phyloP scores from a whole-genome alignment of 2,797 vertebrate genomes.

The Poecilia gillii region DNA sequence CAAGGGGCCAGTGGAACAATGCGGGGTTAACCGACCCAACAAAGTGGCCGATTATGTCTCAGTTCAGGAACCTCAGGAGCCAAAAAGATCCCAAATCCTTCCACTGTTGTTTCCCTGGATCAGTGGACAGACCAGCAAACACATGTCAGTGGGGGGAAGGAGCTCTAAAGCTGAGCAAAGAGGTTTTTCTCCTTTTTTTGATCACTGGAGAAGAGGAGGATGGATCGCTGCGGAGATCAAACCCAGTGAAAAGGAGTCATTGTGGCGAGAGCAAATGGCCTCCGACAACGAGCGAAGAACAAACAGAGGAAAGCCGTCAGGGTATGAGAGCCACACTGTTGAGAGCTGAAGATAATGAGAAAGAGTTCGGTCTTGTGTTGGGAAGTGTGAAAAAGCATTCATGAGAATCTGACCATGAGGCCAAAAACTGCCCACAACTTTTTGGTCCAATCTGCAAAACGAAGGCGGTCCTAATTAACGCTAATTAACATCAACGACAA shows the following conservation, averaged over 20 bases:
- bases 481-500: constrained; percentile 86
- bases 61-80: constrained; percentile 47
- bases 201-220: constrained; percentile 63
- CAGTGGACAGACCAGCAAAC: constrained; percentile 60
- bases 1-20: constrained; percentile 62
- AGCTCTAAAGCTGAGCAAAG: constrained; percentile 37
- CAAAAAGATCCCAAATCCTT: constrained; percentile 61
- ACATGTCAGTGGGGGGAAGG: constrained; percentile 20
- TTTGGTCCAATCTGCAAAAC: constrained; percentile 48
- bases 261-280: constrained; percentile 70
- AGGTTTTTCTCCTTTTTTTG: constrained; percentile 49
- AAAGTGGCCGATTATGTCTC: constrained; percentile 71
- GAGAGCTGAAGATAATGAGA: constrained; percentile 45
- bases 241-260: constrained; percentile 70
- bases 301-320: constrained; percentile 69
- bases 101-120: constrained; percentile 54
- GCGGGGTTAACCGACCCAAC: constrained; percentile 64
- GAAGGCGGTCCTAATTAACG: constrained; percentile 80
- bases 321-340: constrained; percentile 33
- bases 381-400: constrained; percentile 45
- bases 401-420: constrained; percentile 32
- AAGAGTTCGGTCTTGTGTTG: constrained; percentile 13
- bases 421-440: constrained; percentile 14
- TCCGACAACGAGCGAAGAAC: constrained; percentile 71
- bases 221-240: constrained; percentile 72